Conservation (phyloP, 1,140 invertebrate genomes). For the Drosophila suzukii region DNA sequence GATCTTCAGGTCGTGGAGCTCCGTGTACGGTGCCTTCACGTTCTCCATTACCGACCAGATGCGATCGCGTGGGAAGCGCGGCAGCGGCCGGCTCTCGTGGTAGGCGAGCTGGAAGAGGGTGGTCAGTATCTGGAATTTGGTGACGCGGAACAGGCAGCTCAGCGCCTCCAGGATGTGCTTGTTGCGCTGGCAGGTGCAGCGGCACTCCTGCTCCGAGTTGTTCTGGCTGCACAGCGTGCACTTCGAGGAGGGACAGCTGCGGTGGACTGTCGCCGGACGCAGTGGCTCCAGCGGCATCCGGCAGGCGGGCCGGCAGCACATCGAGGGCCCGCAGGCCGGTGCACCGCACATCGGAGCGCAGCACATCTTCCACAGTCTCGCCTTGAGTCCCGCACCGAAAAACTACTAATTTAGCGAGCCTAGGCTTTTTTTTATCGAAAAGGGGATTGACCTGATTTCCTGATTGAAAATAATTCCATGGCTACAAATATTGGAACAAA, state of each 20-base stretch:
- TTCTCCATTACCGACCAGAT: constrained; percentile 57
- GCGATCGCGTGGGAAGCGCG: constrained; percentile 18
- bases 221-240: background rate
- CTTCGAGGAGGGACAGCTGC: constrained; percentile 1
- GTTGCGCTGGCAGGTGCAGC: constrained; percentile 34
- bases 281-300: background rate
- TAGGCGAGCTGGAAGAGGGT: constrained; percentile 45
- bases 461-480: background rate
- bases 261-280: background rate
- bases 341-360: background rate
- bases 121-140: constrained; percentile 28
- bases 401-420: background rate
- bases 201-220: background rate
- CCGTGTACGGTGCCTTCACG: constrained; percentile 52
- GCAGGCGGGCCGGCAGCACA: background rate
- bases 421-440: background rate
- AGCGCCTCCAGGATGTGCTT: constrained; percentile 55
- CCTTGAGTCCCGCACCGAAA: background rate
- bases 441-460: background rate
- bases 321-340: background rate
- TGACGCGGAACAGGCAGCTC: constrained; percentile 39
- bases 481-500: background rate
- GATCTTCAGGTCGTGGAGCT: constrained; percentile 58
- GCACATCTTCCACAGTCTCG: constrained; percentile 7
- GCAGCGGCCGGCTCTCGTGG: constrained; percentile 25